phyloP scores from a whole-genome alignment of 2,797 vertebrate genomes.

The Lycodopsis pacificus region DNA sequence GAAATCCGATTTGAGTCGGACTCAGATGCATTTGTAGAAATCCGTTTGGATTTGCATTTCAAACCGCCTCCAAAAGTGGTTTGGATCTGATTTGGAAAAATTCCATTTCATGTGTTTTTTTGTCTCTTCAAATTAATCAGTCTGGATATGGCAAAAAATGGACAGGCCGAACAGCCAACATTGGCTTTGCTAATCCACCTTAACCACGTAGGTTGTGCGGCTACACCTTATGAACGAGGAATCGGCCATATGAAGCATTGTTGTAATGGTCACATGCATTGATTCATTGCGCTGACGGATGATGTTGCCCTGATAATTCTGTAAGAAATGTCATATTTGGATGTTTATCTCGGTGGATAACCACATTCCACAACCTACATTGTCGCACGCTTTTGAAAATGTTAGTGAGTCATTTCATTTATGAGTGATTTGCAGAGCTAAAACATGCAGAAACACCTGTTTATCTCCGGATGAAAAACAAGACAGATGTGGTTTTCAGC shows the following conservation, averaged over 20 bases:
- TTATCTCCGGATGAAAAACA: neutral
- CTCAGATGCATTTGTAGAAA: accelerated
- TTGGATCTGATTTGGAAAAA: neutral
- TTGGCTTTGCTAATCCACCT: neutral
- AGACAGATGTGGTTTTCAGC: neutral
- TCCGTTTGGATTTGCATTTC: neutral
- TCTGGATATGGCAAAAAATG: no score
- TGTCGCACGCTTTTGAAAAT: neutral
- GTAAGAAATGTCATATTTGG: neutral
- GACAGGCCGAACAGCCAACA: neutral
- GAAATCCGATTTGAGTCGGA: neutral
- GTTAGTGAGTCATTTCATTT: neutral
- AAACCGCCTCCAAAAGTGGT: neutral
- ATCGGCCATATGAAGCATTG: neutral
- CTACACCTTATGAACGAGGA: neutral
- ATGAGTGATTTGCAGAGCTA: neutral
- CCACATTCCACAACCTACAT: neutral
- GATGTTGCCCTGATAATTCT: neutral
- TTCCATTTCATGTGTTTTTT: neutral
- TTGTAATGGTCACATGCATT: neutral
- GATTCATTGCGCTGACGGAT: neutral
- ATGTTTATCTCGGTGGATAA: neutral
- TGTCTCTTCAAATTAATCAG: no score
- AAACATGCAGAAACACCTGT: constrained; percentile 4
- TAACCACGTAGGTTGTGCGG: neutral